phyloP scores from a whole-genome alignment of 1,140 invertebrate genomes.

The Trichonephila inaurata region DNA sequence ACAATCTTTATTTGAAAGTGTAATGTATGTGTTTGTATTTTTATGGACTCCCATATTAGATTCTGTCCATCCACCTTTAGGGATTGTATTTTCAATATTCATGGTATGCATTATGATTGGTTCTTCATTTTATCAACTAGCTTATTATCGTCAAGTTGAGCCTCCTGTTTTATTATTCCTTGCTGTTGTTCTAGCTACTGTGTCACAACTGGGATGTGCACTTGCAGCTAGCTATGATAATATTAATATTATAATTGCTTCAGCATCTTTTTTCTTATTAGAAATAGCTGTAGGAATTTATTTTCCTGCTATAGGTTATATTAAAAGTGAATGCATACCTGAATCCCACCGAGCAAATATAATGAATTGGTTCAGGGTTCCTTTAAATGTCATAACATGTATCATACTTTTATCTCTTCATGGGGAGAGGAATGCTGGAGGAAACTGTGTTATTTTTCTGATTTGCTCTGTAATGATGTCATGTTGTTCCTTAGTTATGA shows the following conservation, averaged over 20 bases:
- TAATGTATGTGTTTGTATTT: constrained; percentile 88
- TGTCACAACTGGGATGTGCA: constrained; percentile 79
- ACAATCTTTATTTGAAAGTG: constrained; percentile 87
- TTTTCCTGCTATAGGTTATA: constrained; percentile 84
- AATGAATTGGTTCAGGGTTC: constrained; percentile 85
- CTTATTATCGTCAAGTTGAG: constrained; percentile 79
- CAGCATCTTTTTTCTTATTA: constrained; percentile 85
- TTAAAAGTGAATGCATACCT: constrained; percentile 85
- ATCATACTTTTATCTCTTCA: constrained; percentile 83
- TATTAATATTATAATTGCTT: constrained; percentile 82
- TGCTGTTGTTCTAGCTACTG: constrained; percentile 78
- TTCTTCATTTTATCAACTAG: constrained; percentile 84
- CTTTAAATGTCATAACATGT: constrained; percentile 84
- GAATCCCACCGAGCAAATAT: constrained; percentile 84
- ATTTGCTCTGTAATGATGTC: constrained; percentile 80
- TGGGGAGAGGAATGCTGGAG: constrained; percentile 81
- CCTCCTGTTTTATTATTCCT: constrained; percentile 80
- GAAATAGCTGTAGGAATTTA: constrained; percentile 85
- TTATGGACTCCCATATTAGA: constrained; percentile 87
- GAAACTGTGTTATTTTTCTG: constrained; percentile 82
- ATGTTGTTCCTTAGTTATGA: constrained; percentile 55
- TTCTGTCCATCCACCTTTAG: constrained; percentile 81
- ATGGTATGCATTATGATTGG: constrained; percentile 88
- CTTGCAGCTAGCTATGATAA: constrained; percentile 78
- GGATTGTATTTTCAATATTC: constrained; percentile 84